These are phyloP conservation scores for Vulpes vulpes DNA, from an alignment of 2,113 vertebrate genomes.

Conservation along the genomic window DNA sequence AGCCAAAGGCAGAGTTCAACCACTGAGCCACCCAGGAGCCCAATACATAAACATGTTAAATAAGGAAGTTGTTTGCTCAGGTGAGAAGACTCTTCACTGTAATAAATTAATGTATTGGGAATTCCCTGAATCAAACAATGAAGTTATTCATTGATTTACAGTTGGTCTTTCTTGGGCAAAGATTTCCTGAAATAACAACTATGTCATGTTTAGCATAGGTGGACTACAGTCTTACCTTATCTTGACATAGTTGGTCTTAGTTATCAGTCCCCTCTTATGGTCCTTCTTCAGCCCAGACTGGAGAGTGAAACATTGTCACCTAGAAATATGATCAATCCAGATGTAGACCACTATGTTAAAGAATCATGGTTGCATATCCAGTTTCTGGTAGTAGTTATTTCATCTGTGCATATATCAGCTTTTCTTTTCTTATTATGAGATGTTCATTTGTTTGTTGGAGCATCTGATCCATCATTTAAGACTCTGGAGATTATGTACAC, in stretches of 20 bases:
- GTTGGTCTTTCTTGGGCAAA: neutral
- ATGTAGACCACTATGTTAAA: neutral
- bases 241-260: neutral
- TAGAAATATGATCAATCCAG: neutral
- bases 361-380: neutral
- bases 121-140: neutral
- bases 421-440: neutral
- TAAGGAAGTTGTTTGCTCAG: neutral
- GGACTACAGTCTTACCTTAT: neutral
- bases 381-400: neutral
- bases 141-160: neutral
- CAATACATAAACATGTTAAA: neutral
- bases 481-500: neutral
- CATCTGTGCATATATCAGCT: neutral
- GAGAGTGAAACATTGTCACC: neutral
- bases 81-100: neutral
- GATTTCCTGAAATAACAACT: neutral
- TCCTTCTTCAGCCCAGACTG: neutral
- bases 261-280: neutral
- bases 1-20: neutral
- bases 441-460: neutral
- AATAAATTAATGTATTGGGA: neutral
- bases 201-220: neutral
- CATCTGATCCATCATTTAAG: neutral
- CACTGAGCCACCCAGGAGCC: neutral